These are phyloP conservation scores for Dipodomys stephensi DNA, from an alignment of 2,113 vertebrate species.

Conservation along the genomic window DNA sequence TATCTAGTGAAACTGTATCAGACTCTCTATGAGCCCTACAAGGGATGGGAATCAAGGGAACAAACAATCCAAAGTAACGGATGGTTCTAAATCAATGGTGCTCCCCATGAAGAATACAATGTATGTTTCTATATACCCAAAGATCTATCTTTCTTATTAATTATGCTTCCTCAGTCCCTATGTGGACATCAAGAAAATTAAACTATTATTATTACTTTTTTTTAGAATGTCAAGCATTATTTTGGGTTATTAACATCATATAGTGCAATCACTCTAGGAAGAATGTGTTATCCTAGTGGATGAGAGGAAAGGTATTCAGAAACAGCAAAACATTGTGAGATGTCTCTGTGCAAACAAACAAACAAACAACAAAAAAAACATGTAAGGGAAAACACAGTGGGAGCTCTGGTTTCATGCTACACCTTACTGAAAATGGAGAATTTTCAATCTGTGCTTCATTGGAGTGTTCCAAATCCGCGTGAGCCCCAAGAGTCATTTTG, in stretches of 20 bases:
- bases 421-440: background rate
- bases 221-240: background rate
- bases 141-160: slow-evolving; percentile 7
- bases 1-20: slow-evolving; percentile 24
- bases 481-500: background rate
- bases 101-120: slow-evolving; percentile 30
- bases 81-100: slow-evolving; percentile 23
- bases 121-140: background rate
- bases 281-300: background rate
- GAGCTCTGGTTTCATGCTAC: background rate
- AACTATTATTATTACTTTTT: background rate
- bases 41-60: slow-evolving; percentile 44
- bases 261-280: background rate
- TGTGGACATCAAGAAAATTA: background rate
- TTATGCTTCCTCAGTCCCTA: background rate
- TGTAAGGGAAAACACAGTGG: background rate
- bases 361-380: background rate
- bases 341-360: background rate
- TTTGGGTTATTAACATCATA: background rate
- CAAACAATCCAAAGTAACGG: slow-evolving; percentile 52
- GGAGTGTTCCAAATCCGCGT: background rate
- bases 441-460: background rate
- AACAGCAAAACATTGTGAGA: background rate
- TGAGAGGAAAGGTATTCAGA: background rate
- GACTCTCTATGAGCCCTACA: slow-evolving; percentile 4